Base-by-base conservation (phyloP, 2,888 invertebrate genomes). In the Ctena decussata region DNA sequence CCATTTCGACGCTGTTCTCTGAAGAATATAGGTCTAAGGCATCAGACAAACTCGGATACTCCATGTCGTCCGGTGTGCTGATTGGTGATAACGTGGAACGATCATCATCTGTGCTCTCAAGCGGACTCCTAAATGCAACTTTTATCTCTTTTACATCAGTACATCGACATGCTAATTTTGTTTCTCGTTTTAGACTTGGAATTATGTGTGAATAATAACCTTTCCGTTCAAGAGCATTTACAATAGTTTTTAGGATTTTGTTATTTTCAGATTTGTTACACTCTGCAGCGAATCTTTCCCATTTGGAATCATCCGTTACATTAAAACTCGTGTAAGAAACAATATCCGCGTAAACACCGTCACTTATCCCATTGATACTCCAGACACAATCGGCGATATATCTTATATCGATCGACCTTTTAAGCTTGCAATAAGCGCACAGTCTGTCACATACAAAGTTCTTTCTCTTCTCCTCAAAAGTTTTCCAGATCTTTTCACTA, bases 121-220 rank as follows among this genome's bases (percentile, higher is more conserved):
- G 1, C 1, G 60, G 60, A 3, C 24, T 60, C 6, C 27, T 60
- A 60, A 60, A 60, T 5, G 24, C 60, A 30, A 60, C 60, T 27
- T 8, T 8, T 8, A 60, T 1, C 15, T 27, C 11, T 6, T 30
- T 60, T 6, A 60, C 6, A 11, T 60, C 60, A 11, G 60, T 27
- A 30, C 70, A 70, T 39, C 70, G 11, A 21, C 70, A 70, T 37
- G 3, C 30, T 8, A 70, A 21, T 70, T 70, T 70, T n/a, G 39
- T 12, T 24, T 70, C 70, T n/a, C 70, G 70, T 70, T 37, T 70
- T 6, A 70, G 37, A n/a, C 24, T 3, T 6, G 37, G 37, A 39
- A 70, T 37, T 27, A 70, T 37, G 24, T 70, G 70, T 8, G 70
- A 70, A 41, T 70, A 70, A 70, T 70, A 24, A 5, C 70, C 70